Evolutionary conservation across 2,888 invertebrate species (phyloP).

Genomic region (Drosophila multiciliata): DNA sequence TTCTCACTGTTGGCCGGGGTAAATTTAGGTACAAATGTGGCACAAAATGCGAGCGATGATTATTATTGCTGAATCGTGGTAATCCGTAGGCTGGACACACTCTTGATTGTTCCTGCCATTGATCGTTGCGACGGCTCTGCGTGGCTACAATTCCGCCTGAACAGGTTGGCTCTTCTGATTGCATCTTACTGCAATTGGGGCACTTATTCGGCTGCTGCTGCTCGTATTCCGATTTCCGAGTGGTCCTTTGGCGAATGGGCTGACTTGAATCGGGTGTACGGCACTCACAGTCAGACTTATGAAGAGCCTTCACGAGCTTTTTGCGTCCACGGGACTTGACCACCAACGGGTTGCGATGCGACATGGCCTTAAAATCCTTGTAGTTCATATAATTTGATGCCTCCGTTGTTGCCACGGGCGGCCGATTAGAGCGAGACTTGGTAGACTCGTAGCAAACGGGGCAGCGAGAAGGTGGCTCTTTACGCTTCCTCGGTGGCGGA

Average conservation of each 20-base stretch:
- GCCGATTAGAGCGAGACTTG: neutral
- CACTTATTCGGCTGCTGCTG: neutral
- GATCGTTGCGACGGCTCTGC: neutral
- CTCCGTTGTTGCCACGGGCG: neutral
- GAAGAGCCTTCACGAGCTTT: neutral
- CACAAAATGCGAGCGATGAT: neutral
- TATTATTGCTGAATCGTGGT: neutral
- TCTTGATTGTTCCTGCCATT: neutral
- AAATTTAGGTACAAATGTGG: neutral
- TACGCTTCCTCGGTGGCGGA: neutral
- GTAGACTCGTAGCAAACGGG: neutral
- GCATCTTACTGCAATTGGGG: neutral
- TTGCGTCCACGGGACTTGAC: neutral
- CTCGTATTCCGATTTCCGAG: neutral
- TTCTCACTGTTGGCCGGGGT: neutral
- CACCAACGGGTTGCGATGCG: slow-evolving; percentile 18
- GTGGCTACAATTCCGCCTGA: neutral
- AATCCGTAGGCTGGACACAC: neutral
- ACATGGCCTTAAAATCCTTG: slow-evolving; percentile 1
- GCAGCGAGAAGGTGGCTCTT: neutral
- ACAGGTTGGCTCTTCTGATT: neutral
- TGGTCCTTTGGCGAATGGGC: neutral
- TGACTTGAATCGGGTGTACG: neutral
- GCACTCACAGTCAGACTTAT: neutral
- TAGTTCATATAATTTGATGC: slow-evolving; percentile 34